Conservation (phyloP, 2,888 invertebrate species). For the Aelia acuminata region DNA sequence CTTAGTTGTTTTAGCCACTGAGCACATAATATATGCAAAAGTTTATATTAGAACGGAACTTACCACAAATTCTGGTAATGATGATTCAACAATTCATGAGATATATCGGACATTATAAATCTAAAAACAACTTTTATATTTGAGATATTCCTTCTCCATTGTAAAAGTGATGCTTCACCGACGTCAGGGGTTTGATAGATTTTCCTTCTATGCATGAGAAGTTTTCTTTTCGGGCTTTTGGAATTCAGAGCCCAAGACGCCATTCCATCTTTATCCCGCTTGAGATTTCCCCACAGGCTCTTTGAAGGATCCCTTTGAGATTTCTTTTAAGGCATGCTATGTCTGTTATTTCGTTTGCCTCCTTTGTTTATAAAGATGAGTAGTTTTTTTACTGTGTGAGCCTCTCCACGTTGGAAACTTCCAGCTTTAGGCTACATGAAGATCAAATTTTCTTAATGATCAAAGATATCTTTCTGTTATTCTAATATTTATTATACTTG, state of each 20-base stretch:
- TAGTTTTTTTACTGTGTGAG: background rate
- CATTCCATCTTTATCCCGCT: background rate
- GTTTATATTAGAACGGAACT: too few relatives aligned
- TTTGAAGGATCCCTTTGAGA: constrained; percentile 2
- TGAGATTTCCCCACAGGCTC: constrained; percentile 11
- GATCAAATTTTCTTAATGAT: background rate
- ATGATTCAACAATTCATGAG: too few relatives aligned
- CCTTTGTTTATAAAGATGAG: background rate
- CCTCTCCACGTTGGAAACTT: background rate
- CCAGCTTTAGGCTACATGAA: background rate
- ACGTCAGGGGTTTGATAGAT: background rate
- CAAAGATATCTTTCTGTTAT: background rate
- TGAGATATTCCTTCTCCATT: background rate
- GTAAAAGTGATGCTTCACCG: background rate
- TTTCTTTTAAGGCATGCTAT: background rate
- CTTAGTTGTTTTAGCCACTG: too few relatives aligned
- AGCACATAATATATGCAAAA: too few relatives aligned
- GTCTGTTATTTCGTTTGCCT: background rate
- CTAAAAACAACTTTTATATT: background rate
- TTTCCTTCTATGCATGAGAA: background rate
- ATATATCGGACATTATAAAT: too few relatives aligned
- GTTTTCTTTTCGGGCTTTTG: background rate
- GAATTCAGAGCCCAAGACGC: background rate
- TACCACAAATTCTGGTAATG: too few relatives aligned
- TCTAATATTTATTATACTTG: background rate